These are phyloP conservation scores for Macropis europaea DNA, from an alignment of 2,888 invertebrate species.

Conservation along the genomic window DNA sequence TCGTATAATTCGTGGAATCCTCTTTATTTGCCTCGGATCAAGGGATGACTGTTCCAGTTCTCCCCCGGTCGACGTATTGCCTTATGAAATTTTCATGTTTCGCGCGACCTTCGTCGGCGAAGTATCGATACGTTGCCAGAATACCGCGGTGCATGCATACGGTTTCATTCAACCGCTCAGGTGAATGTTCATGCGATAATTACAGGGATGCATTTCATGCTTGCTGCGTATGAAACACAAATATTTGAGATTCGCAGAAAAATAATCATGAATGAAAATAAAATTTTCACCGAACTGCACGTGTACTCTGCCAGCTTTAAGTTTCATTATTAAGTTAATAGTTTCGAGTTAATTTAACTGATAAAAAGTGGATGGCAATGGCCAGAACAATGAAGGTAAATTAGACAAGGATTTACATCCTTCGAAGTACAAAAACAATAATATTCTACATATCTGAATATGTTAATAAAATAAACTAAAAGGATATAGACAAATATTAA, in stretches of 20 bases:
- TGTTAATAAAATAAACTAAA: too few species aligned
- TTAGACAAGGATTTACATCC: too few species aligned
- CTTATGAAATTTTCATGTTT: conserved; percentile 59
- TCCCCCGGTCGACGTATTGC: conserved; percentile 11
- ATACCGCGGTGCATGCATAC: background rate
- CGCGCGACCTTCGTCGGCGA: conserved; percentile 12
- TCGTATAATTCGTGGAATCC: conserved; percentile 14
- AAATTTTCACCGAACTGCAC: too few species aligned
- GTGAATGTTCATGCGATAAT: conserved; percentile 27
- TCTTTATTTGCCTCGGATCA: conserved; percentile 38
- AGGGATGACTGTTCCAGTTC: conserved; percentile 17
- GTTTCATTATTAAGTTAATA: too few species aligned
- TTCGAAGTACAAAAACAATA: too few species aligned
- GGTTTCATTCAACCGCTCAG: background rate
- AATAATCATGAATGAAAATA: too few species aligned
- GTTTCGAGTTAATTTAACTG: too few species aligned
- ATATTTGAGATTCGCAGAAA: conserved; percentile 9
- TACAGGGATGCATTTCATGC: conserved; percentile 25
- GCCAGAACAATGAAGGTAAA: too few species aligned
- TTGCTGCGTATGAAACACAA: conserved; percentile 25
- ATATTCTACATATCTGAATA: too few species aligned
- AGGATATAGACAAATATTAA: too few species aligned
- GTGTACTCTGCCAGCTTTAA: too few species aligned
- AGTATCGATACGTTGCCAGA: conserved; percentile 7
- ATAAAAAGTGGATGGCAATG: too few species aligned